Percentiles rank a stretch among this genome's conserved stretches.
phyloP scores from a whole-genome alignment of 53 echinoderm and acorn worm species.

The Holothuria scabra region DNA sequence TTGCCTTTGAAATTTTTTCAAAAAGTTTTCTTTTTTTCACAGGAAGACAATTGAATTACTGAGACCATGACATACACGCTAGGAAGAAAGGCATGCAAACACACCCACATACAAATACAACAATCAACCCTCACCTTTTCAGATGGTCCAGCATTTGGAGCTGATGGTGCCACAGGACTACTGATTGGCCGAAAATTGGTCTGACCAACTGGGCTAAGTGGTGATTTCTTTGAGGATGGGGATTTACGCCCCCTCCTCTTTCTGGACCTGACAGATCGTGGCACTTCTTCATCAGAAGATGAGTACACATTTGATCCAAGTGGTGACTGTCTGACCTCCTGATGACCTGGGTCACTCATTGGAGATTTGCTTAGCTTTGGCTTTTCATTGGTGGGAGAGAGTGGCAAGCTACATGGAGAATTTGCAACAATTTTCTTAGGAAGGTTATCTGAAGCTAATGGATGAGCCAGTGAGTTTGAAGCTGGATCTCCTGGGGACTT shows the following conservation, averaged over 20 bases:
- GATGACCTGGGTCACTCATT: slow-evolving; percentile 46
- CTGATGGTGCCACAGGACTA: slow-evolving; percentile 42
- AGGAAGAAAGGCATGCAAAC: too few relatives aligned
- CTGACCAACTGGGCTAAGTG: slow-evolving; percentile 55
- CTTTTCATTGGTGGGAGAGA: slow-evolving; percentile 38
- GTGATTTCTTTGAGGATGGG: slow-evolving; percentile 44
- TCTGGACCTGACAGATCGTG: slow-evolving; percentile 16
- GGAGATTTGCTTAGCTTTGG: slow-evolving; percentile 35
- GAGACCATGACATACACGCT: too few relatives aligned
- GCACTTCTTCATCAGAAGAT: slow-evolving; percentile 37
- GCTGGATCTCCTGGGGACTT: too few relatives aligned
- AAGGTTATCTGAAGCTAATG: too few relatives aligned
- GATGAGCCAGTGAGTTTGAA: too few relatives aligned
- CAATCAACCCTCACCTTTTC: neutral
- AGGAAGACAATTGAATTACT: too few relatives aligned
- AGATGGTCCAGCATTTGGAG: neutral
- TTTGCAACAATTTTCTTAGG: neutral
- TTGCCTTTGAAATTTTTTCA: too few relatives aligned
- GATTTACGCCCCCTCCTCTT: slow-evolving; percentile 26
- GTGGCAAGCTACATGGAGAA: slow-evolving; percentile 42
- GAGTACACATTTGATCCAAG: slow-evolving; percentile 37
- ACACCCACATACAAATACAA: neutral
- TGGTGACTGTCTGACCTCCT: slow-evolving; percentile 18
- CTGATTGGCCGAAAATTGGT: slow-evolving; percentile 69
- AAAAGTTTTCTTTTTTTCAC: too few relatives aligned